Evolutionary conservation across 1,140 invertebrate genomes (phyloP), one percentile per base, ranked within the genome.

Genomic region (Zaprionus davidi): DNA sequence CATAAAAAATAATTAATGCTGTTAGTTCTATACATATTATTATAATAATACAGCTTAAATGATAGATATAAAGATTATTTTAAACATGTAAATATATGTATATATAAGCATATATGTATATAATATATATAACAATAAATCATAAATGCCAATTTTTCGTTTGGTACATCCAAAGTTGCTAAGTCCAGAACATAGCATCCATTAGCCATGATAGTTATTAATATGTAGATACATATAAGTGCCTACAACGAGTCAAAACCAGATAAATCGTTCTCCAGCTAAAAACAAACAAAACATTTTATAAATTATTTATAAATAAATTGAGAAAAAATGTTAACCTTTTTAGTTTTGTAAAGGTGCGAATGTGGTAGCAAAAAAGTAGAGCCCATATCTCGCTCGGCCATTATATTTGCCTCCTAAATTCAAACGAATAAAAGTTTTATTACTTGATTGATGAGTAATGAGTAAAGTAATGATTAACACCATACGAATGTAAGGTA

Each of bases 331-430:
- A 26, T 17, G 34, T 28, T 31, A 67, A 96, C 96, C 93, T 95
- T 94, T 60, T 96, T 96, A 71, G 96, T 95, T 94, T 96, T 96
- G 92, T 97, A 97, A 51, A 97, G 94, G 93, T 97, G 96, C 64
- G 96, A 96, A 90, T 97, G 96, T 9, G 96, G 96, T 93, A 97
- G 94, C 78, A 97, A 93, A 92, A 97, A 95, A 53, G 97, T 97
- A 72, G 96, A 97, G 24, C 96, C 97, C 31, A 97, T 94, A 93
- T 97, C 97, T 78, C 97, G 94, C 92, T 97, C 97, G 55, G 96
- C 96, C 96, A 97, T 97, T 60, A 96, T 97, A 86, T 97, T 96
- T 34, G 95, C 95, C 88, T 97, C 96, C 95, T 96, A 82, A 20
- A 71, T 56, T 20, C 3, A 60, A 55, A 15, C 20, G 22, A n/a